These are phyloP conservation scores for Hyphantria cunea DNA, from an alignment of 1,140 invertebrate species.

Conservation along the genomic window DNA sequence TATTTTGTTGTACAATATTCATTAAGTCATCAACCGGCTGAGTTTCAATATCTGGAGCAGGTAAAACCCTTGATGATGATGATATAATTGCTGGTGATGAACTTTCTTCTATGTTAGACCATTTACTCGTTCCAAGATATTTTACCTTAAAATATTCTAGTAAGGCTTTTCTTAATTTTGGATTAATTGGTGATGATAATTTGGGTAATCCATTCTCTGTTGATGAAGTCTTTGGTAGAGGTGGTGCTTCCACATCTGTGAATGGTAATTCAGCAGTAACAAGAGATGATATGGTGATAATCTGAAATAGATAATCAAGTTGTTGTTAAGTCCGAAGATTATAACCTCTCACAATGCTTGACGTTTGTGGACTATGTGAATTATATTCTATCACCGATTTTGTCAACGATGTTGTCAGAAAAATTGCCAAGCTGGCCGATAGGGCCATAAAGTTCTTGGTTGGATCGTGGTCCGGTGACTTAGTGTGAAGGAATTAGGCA, in stretches of 20 bases:
- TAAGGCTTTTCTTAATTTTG: not conserved
- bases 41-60: constrained; percentile 1
- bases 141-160: not conserved
- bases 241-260: not conserved
- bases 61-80: constrained; percentile 4
- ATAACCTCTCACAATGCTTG: too few species aligned
- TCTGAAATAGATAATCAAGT: not conserved
- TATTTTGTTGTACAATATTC: too few species aligned
- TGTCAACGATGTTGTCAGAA: too few species aligned
- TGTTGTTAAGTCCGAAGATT: too few species aligned
- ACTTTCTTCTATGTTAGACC: not conserved
- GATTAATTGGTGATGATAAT: not conserved
- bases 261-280: not conserved
- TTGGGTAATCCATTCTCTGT: not conserved
- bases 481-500: too few species aligned
- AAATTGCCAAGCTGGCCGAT: too few species aligned
- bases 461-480: too few species aligned
- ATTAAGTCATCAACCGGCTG: too few species aligned
- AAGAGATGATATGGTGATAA: not conserved
- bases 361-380: too few species aligned
- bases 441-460: too few species aligned
- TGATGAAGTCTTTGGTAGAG: not conserved
- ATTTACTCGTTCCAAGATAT: not conserved
- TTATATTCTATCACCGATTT: too few species aligned
- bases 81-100: not conserved